Evolutionary conservation across 1,140 invertebrate species (phyloP).

Genomic region (Pogonomyrmex californicus): DNA sequence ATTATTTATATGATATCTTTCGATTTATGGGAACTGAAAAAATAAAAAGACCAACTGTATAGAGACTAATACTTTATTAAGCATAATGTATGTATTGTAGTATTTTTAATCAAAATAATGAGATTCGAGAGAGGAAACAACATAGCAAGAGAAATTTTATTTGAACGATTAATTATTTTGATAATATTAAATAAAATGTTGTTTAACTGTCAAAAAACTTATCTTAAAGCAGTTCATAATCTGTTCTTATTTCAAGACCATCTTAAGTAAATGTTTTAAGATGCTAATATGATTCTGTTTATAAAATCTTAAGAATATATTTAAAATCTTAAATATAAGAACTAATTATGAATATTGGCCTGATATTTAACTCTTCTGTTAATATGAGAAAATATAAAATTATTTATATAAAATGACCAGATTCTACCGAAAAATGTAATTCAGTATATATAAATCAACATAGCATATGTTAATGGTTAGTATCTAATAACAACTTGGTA

Average conservation of each 20-base stretch:
- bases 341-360: too few relatives aligned
- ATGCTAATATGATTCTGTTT: too few relatives aligned
- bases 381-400: not conserved
- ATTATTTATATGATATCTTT: not conserved
- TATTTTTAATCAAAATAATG: not conserved
- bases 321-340: too few relatives aligned
- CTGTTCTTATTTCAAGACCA: too few relatives aligned
- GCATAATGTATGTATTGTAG: not conserved
- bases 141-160: not conserved
- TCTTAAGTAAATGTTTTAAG: too few relatives aligned
- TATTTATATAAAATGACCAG: not conserved
- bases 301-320: too few relatives aligned
- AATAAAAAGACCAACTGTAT: not conserved
- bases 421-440: not conserved
- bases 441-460: not conserved
- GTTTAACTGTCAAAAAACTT: too few relatives aligned
- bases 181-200: too few relatives aligned
- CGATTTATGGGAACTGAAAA: not conserved
- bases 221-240: too few relatives aligned
- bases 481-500: not conserved
- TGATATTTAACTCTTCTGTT: not conserved
- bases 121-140: not conserved
- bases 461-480: not conserved
- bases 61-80: not conserved
- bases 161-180: not conserved